phyloP scores from a whole-genome alignment of 2,113 vertebrate genomes.

The Mungos mungo region DNA sequence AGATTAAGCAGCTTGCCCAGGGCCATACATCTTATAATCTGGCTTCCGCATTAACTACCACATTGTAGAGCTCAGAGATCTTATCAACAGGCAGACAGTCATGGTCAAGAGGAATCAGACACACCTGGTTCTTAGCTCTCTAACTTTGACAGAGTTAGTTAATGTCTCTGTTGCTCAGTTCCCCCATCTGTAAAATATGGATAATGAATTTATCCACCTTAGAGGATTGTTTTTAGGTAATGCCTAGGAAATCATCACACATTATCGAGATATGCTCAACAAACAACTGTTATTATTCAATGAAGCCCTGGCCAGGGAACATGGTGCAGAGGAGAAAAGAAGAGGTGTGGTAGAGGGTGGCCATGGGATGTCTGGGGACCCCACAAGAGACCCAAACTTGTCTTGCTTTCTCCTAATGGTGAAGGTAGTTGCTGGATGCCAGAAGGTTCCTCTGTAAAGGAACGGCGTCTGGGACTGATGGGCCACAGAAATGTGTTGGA shows the following conservation, averaged over 20 bases:
- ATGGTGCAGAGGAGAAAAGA: not conserved
- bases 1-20: not conserved
- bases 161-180: not conserved
- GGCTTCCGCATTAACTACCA: not conserved
- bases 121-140: not conserved
- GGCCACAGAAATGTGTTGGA: not conserved
- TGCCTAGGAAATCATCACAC: not conserved
- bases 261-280: not conserved
- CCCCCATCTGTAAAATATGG: not conserved
- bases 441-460: not conserved
- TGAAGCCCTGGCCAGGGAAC: not conserved
- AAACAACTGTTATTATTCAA: not conserved
- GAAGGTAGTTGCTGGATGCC: not conserved
- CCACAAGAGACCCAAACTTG: not conserved
- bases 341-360: not conserved
- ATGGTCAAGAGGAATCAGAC: not conserved
- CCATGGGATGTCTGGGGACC: not conserved
- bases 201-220: not conserved
- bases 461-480: not conserved
- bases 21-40: not conserved
- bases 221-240: not conserved
- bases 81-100: not conserved
- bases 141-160: not conserved
- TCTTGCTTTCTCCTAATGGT: not conserved
- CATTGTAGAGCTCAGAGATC: not conserved